phyloP scores from a whole-genome alignment of 2,113 vertebrate species.

The Cichladusa arquata region DNA sequence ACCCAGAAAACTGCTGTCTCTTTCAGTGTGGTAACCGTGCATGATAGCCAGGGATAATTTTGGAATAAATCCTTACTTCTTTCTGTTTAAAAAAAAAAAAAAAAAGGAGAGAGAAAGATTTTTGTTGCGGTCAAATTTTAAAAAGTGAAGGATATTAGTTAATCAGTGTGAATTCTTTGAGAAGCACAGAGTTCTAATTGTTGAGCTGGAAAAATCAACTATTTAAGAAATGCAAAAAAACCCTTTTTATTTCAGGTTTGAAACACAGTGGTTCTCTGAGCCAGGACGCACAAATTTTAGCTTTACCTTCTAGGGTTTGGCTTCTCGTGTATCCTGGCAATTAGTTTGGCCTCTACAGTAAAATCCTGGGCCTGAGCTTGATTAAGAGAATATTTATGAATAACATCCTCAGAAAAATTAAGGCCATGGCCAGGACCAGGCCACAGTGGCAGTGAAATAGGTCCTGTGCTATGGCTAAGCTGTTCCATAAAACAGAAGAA shows the following conservation, averaged over 20 bases:
- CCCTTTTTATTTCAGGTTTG: conserved; percentile 58
- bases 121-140: conserved; percentile 65
- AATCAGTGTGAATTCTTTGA: conserved; percentile 70
- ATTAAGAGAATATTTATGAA: conserved; percentile 84
- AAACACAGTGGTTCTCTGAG: conserved; percentile 47
- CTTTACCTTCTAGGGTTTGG: conserved; percentile 80
- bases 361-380: conserved; percentile 76
- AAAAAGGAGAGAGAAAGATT: conserved; percentile 17
- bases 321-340: conserved; percentile 59
- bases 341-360: conserved; percentile 73
- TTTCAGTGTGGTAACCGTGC: conserved; percentile 42
- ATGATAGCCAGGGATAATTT: conserved; percentile 32
- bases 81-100: not conserved
- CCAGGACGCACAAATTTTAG: conserved; percentile 84
- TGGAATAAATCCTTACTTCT: conserved; percentile 3
- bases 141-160: conserved; percentile 73
- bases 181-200: conserved; percentile 80
- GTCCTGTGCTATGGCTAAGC: conserved; percentile 10
- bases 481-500: conserved; percentile 37
- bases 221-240: conserved; percentile 76
- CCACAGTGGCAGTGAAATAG: not conserved
- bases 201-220: conserved; percentile 80
- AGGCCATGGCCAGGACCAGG: conserved; percentile 16
- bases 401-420: conserved; percentile 82
- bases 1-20: conserved; percentile 50